These are phyloP conservation scores for Parotocinclus haroldoi DNA, from an alignment of 2,797 vertebrate genomes.

Conservation along the genomic window DNA sequence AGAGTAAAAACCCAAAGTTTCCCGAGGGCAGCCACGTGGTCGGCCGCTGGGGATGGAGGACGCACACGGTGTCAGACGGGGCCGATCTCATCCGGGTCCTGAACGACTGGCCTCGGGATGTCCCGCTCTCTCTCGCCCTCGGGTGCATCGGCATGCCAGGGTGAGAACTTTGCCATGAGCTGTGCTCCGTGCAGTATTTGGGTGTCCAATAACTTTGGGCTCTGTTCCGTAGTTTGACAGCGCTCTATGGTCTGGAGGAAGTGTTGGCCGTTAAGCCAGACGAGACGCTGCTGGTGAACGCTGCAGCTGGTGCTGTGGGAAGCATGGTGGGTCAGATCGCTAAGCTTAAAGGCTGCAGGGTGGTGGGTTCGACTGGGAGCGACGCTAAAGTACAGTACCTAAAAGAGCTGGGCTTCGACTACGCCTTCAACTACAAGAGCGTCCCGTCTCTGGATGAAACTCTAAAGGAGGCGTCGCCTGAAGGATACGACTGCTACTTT, in stretches of 20 bases:
- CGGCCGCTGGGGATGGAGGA: slow-evolving; percentile 77
- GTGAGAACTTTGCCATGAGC: slow-evolving; percentile 53
- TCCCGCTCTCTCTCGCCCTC: slow-evolving; percentile 80
- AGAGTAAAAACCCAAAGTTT: slow-evolving; percentile 81
- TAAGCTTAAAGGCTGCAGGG: slow-evolving; percentile 88
- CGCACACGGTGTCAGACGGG: slow-evolving; percentile 76
- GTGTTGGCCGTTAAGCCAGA: slow-evolving; percentile 77
- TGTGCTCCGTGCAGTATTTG: too few relatives aligned
- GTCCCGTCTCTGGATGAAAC: slow-evolving; percentile 78
- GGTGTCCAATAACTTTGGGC: too few relatives aligned
- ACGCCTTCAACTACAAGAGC: slow-evolving; percentile 89
- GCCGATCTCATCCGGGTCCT: slow-evolving; percentile 63
- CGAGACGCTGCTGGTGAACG: slow-evolving; percentile 84
- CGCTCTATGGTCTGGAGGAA: slow-evolving; percentile 83
- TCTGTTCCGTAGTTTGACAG: slow-evolving; percentile 73
- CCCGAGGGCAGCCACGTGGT: slow-evolving; percentile 71
- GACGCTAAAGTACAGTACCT: slow-evolving; percentile 82
- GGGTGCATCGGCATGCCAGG: slow-evolving; percentile 88
- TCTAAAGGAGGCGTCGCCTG: slow-evolving; percentile 77
- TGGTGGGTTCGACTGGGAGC: slow-evolving; percentile 82
- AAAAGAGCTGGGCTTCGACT: slow-evolving; percentile 84
- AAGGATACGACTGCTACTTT: slow-evolving; percentile 89
- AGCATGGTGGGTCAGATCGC: slow-evolving; percentile 84
- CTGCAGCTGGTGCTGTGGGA: slow-evolving; percentile 88
- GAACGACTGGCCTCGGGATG: slow-evolving; percentile 74